Evolutionary conservation across 2,888 invertebrate species (phyloP), one percentile per base, ranked within the genome.

Genomic region (Linnaemya vulpina): DNA sequence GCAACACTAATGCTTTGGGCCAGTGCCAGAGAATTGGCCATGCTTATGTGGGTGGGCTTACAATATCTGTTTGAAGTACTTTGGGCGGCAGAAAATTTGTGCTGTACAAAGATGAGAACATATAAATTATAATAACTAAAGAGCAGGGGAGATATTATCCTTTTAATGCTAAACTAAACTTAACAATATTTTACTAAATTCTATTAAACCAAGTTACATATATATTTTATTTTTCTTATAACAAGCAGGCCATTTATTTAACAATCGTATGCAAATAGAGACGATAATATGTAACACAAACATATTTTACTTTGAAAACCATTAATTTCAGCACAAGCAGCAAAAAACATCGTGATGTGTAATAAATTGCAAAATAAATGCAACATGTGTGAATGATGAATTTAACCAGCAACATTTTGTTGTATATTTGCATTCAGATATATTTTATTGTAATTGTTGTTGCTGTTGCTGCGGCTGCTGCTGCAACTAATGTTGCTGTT

Each of bases 341-440:
- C 30, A 67, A 74, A 53, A 65, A 65, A 38, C 65, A 65, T 9
- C 60, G 65, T 63, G 58, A 65, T 79, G 68, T 78, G 78, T 85
- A 85, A 85, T 82, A 85, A 85, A 85, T 85, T 85, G 85, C 82
- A 76, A 86, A 86, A 86, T 78, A 83, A 86, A 83, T 81, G 86
- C 86, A 84, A 81, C 84, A 86, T 84, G 84, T 86, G 86, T 86
- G 84, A 86, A 86, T 86, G 86, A 86, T 84, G 86, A 84, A 78
- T 86, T 76, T 63, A 83, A 83, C 74, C 58, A 49, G 74, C 62
- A 82, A 82, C 70, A 85, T 79, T 76, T 67, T 78, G 84, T 75
- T 78, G 75, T 73, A 63, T 71, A 62, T 38, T 25, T 63, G 53
- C 80, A 38, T 76, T 67, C 60, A 49, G 58, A 58, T 58, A 65